Evolutionary conservation across 2,888 invertebrate genomes (phyloP).

Genomic region (Biston stratarius): DNA sequence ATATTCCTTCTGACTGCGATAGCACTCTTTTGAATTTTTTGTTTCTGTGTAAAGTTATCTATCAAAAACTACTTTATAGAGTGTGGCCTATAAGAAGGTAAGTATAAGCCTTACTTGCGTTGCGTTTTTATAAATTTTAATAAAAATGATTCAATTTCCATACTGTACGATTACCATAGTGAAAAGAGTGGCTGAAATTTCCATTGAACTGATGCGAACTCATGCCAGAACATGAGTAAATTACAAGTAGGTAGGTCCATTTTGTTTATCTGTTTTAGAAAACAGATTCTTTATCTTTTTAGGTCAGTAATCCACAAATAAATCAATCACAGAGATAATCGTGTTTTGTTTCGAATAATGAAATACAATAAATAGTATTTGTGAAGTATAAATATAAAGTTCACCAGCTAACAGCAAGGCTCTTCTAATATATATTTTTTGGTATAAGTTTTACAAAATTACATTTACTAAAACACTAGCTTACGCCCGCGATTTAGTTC

Average conservation of each 20-base stretch:
- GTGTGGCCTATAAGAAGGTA: too few relatives aligned
- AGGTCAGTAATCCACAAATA: conserved; percentile 34
- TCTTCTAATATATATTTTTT: too few relatives aligned
- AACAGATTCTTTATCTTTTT: conserved; percentile 30
- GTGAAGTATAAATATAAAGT: too few relatives aligned
- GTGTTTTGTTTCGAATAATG: conserved; percentile 16
- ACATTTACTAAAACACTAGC: too few relatives aligned
- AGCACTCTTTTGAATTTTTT: too few relatives aligned
- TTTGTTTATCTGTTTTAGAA: conserved; percentile 15
- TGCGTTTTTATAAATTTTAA: neutral
- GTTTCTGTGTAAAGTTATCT: too few relatives aligned
- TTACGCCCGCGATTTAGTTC: too few relatives aligned
- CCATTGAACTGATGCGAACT: neutral
- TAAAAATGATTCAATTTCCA: neutral
- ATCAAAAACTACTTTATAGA: too few relatives aligned
- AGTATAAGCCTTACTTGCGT: too few relatives aligned
- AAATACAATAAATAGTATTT: neutral
- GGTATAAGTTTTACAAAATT: too few relatives aligned
- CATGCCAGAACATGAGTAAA: neutral
- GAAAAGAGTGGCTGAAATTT: neutral
- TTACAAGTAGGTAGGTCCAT: conserved; percentile 1
- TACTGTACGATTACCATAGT: neutral
- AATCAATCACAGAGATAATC: conserved; percentile 33
- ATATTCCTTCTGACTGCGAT: too few relatives aligned
- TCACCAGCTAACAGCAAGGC: too few relatives aligned